Percentiles rank a stretch among this genome's conserved stretches.
phyloP scores from a whole-genome alignment of 2,113 vertebrate species.

The Benitochromis conjunctus region DNA sequence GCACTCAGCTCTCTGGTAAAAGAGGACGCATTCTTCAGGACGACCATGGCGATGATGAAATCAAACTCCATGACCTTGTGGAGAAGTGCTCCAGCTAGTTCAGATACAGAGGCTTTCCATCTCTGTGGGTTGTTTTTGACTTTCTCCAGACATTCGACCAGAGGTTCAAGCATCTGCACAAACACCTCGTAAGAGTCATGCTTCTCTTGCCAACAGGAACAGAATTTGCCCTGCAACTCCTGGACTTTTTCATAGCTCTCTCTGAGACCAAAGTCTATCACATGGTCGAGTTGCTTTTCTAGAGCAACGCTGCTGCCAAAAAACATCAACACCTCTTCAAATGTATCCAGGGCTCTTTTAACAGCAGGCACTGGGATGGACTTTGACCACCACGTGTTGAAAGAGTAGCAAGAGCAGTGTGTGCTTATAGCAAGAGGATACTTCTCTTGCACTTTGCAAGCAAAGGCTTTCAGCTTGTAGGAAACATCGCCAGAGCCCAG shows the following conservation, averaged over 20 bases:
- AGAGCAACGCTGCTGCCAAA: conserved; percentile 79
- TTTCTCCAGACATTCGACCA: conserved; percentile 85
- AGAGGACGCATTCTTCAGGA: conserved; percentile 86
- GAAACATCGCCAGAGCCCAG: conserved; percentile 86
- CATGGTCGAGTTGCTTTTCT: conserved; percentile 82
- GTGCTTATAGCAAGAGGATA: conserved; percentile 91
- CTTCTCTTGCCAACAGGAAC: conserved; percentile 83
- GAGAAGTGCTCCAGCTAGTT: conserved; percentile 79
- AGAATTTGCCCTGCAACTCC: conserved; percentile 84
- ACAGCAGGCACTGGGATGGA: conserved; percentile 84
- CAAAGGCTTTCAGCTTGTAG: conserved; percentile 91
- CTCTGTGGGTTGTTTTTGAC: conserved; percentile 79
- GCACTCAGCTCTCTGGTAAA: conserved; percentile 91
- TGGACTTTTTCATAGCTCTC: conserved; percentile 83
- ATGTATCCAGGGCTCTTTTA: conserved; percentile 81
- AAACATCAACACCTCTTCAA: conserved; percentile 84
- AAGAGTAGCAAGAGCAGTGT: conserved; percentile 88
- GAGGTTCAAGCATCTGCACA: conserved; percentile 86
- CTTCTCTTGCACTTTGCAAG: conserved; percentile 87
- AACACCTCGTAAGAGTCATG: conserved; percentile 90
- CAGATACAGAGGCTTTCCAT: conserved; percentile 75
- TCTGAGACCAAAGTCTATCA: conserved; percentile 81
- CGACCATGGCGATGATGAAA: conserved; percentile 87
- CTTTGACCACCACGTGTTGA: conserved; percentile 92
- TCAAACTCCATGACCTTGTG: conserved; percentile 86